Percentiles rank a stretch among this genome's conserved stretches.
These are phyloP conservation scores for Ormyrus rosae DNA, from an alignment of 2,888 invertebrate species.

Conservation along the genomic window DNA sequence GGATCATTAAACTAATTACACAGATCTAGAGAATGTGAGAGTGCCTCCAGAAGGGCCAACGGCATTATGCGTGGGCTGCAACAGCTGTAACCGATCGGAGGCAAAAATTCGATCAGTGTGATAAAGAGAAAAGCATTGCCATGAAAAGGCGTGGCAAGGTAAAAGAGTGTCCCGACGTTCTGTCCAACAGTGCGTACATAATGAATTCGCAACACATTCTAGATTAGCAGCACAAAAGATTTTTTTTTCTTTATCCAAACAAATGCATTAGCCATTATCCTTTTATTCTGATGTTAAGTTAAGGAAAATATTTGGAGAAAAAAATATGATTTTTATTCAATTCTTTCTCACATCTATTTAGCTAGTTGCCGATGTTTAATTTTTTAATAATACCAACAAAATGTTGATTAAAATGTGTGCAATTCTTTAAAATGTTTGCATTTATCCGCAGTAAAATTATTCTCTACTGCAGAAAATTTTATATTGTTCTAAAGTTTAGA, in stretches of 20 bases:
- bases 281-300: too few relatives aligned
- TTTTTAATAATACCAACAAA: constrained; percentile 28
- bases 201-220: background rate
- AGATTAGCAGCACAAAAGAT: background rate
- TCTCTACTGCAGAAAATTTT: background rate
- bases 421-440: background rate
- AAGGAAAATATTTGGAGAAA: background rate
- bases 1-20: constrained; percentile 52
- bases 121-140: constrained; percentile 45
- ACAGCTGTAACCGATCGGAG: constrained; percentile 18
- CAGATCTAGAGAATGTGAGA: constrained; percentile 43
- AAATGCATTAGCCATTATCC: background rate
- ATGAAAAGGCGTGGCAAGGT: constrained; percentile 53
- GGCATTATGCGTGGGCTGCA: constrained; percentile 9
- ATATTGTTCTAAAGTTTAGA: background rate
- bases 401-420: constrained; percentile 32
- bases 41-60: constrained; percentile 45
- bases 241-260: background rate
- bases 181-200: background rate
- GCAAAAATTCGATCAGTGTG: constrained; percentile 58
- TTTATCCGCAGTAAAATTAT: constrained; percentile 31
- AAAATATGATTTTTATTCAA: background rate
- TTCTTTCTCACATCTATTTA: background rate
- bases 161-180: background rate
- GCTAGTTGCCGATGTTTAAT: background rate